Conservation (phyloP, 1,140 invertebrate genomes). For the Anagrus nilaparvatae region DNA sequence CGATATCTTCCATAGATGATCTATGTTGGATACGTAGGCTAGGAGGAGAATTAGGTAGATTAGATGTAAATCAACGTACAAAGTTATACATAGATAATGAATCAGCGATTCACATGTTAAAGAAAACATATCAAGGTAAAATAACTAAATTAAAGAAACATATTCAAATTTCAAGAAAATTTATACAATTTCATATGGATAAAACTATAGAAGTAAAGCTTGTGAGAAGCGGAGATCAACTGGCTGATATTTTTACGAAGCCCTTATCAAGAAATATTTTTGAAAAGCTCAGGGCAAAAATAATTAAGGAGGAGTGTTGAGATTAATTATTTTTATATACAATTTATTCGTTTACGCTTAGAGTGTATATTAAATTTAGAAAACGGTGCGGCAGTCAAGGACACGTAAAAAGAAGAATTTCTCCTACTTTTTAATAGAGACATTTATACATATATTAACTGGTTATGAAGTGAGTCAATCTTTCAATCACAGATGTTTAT, state of each 20-base stretch:
- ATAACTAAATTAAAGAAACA: slow-evolving; percentile 19
- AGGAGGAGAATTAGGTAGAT: slow-evolving; percentile 11
- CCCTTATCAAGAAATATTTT: slow-evolving; percentile 5
- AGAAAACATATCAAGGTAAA: slow-evolving; percentile 19
- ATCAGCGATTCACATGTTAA: slow-evolving; percentile 18
- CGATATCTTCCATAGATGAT: slow-evolving; percentile 17
- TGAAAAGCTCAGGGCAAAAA: slow-evolving; percentile 9
- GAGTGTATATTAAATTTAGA: too few relatives aligned
- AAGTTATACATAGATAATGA: slow-evolving; percentile 15
- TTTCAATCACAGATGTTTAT: too few relatives aligned
- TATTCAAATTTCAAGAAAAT: slow-evolving; percentile 19
- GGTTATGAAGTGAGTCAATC: too few relatives aligned
- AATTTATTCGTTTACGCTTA: too few relatives aligned
- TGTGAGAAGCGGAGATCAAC: slow-evolving; percentile 9
- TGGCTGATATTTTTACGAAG: slow-evolving; percentile 17
- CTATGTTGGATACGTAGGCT: slow-evolving; percentile 14
- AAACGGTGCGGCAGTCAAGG: too few relatives aligned
- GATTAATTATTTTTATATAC: slow-evolving; percentile 8
- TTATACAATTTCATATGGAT: slow-evolving; percentile 18
- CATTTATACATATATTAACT: too few relatives aligned
- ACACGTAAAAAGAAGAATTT: too few relatives aligned
- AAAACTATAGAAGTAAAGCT: slow-evolving; percentile 4
- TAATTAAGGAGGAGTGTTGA: slow-evolving; percentile 17
- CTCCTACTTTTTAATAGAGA: too few relatives aligned
- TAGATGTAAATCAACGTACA: slow-evolving; percentile 12